Evolutionary conservation across 2,888 invertebrate species (phyloP).

Genomic region (Papilio elwesi): DNA sequence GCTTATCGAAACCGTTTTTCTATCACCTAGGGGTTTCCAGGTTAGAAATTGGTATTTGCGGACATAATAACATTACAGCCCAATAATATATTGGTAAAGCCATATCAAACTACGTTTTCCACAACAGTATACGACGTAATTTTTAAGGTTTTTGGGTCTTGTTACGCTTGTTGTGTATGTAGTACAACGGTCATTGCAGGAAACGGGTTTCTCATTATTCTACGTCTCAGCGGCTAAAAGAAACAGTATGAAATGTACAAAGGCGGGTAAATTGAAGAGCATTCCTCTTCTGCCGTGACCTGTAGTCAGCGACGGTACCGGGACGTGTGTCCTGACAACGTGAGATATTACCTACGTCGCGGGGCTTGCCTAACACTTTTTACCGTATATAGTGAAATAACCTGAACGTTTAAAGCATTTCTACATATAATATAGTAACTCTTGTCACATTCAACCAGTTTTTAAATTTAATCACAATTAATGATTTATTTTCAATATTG

Average conservation of each 20-base stretch:
- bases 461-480: no score
- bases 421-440: not conserved
- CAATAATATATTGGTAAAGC: no score
- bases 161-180: not conserved
- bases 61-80: no score
- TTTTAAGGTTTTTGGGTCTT: no score
- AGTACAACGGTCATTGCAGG: constrained; percentile 10
- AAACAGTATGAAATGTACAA: constrained; percentile 29
- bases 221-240: constrained; percentile 29
- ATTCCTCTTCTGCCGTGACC: constrained; percentile 31
- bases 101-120: no score
- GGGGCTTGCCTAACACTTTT: not conserved
- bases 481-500: no score
- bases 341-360: constrained; percentile 23
- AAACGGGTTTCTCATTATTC: constrained; percentile 34
- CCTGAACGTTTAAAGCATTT: not conserved
- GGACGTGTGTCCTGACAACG: constrained; percentile 5
- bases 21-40: no score
- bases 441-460: no score
- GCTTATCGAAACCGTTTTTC: no score
- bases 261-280: constrained; percentile 28
- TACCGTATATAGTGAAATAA: not conserved
- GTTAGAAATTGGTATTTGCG: no score
- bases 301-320: constrained; percentile 26
- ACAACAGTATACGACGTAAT: no score